A percentile compares a stretch with the other conserved stretches of the same genome.
phyloP scores from a whole-genome alignment of 2,888 invertebrate species.

The Xestobium rufovillosum region DNA sequence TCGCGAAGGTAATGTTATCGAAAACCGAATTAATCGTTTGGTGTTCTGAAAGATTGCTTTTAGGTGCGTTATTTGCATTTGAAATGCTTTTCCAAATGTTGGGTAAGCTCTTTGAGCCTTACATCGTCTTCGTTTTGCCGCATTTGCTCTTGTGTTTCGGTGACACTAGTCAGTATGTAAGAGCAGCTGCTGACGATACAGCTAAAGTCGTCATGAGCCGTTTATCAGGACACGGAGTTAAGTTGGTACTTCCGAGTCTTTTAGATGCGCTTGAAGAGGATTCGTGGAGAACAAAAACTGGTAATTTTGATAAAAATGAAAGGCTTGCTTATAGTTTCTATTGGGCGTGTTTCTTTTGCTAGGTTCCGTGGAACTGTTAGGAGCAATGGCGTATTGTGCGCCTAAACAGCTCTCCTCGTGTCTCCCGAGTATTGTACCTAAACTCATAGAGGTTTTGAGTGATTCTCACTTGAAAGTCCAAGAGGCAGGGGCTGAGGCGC shows the following conservation, averaged over 20 bases:
- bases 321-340: neutral
- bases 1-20: slow-evolving; percentile 70
- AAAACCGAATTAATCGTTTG: neutral
- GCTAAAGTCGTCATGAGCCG: slow-evolving; percentile 93
- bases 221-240: slow-evolving; percentile 94
- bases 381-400: slow-evolving; percentile 98
- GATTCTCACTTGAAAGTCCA: slow-evolving; percentile 96
- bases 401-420: slow-evolving; percentile 98
- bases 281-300: slow-evolving; percentile 97
- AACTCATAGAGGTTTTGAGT: slow-evolving; percentile 90
- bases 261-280: slow-evolving; percentile 92
- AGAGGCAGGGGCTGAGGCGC: slow-evolving; percentile 91
- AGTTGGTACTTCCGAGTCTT: slow-evolving; percentile 89
- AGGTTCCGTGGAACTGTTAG: slow-evolving; percentile 91
- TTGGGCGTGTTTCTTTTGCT: slow-evolving; percentile 17
- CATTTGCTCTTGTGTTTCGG: slow-evolving; percentile 93
- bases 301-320: slow-evolving; percentile 37
- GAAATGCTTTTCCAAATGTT: slow-evolving; percentile 94
- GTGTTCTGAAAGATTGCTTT: slow-evolving; percentile 18
- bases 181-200: slow-evolving; percentile 94
- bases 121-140: slow-evolving; percentile 94
- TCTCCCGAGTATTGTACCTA: slow-evolving; percentile 95
- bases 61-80: slow-evolving; percentile 91
- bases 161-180: slow-evolving; percentile 89
- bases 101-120: slow-evolving; percentile 96